Base-by-base conservation (phyloP, 1,140 invertebrate species). In the Lepidurus packardi region DNA sequence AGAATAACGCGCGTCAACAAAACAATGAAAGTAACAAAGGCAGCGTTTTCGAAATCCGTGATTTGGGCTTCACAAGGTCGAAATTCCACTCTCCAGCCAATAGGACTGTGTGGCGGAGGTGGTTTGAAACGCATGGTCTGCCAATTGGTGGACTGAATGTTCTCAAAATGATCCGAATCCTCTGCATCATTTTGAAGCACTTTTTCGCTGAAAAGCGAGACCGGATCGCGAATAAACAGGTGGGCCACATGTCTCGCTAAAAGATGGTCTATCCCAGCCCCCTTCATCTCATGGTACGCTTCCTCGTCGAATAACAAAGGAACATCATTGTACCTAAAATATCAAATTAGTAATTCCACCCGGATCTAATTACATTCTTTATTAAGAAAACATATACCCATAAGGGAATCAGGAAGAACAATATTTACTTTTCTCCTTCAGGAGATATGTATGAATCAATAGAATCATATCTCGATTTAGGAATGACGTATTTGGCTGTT, bases 81-180 rank as follows among this genome's bases (percentile, higher is more conserved):
- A 87, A 99, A 99, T 88, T 99, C 98, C 2, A 99, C 98, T 80
- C 98, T 89, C 98, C 98, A 99, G 21, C 98, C 97, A 84, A 99
- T 98, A 65, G 92, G 90, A 11, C 95, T 97, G 84, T 97, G 92
- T 1, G 94, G 92, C 25, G 95, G 94, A 78, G 98, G 98, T 73
- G 97, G 96, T 86, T 99, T 99, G 86, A 99, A 99, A 21, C 98
- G 89, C 98, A 99, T 98, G 9, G 97, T 98, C 88, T 99, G 98
- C 98, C 98, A 99, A 87, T 99, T 99, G 7, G 98, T 99, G 0
- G 97, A 99, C 85, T 99, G 98, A 82, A 99, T 98, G 84, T 99
- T 99, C 94, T 99, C 98, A 89, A 99, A 99, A 86, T 99, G 98
- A 86, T 99, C 97, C 0, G 94, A 95, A 82, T 99, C 97, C 80